phyloP scores from a whole-genome alignment of 2,888 invertebrate genomes.

The Thysanoteuthis rhombus region DNA sequence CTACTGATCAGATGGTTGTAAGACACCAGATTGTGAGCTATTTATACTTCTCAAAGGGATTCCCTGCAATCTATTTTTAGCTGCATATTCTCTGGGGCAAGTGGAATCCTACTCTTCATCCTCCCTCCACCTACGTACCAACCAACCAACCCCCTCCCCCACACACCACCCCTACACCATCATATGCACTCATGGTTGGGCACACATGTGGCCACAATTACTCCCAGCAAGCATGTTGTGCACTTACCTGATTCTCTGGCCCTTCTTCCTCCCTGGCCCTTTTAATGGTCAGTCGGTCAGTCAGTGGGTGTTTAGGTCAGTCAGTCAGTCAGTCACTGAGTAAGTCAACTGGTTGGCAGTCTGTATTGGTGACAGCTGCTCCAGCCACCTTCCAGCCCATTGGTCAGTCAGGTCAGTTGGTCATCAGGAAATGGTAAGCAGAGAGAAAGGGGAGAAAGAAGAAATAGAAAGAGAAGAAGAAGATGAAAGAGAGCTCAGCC shows the following conservation, averaged over 20 bases:
- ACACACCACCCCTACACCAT: too few relatives aligned
- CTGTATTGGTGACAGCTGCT: conserved; percentile 12
- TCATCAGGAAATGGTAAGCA: not conserved
- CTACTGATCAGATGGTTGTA: not conserved
- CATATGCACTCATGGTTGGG: not conserved
- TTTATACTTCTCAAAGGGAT: not conserved
- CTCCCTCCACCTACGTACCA: not conserved
- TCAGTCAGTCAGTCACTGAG: not conserved
- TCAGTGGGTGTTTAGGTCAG: conserved; percentile 12
- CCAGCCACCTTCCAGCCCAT: not conserved
- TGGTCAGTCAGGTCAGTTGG: conserved; percentile 12
- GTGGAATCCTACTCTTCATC: not conserved
- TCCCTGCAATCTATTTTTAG: not conserved
- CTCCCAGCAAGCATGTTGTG: not conserved
- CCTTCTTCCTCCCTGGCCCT: not conserved
- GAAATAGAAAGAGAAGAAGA: not conserved
- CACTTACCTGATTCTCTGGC: not conserved
- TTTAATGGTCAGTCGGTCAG: not conserved
- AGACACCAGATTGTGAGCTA: not conserved
- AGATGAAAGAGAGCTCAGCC: not conserved
- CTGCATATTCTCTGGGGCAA: not conserved
- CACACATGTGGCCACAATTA: not conserved
- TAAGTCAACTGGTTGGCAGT: conserved; percentile 1
- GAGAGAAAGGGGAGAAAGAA: not conserved
- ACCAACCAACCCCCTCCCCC: too few relatives aligned